These are phyloP conservation scores for Drosophila navojoa DNA, from an alignment of 1,140 invertebrate species.

Conservation along the genomic window DNA sequence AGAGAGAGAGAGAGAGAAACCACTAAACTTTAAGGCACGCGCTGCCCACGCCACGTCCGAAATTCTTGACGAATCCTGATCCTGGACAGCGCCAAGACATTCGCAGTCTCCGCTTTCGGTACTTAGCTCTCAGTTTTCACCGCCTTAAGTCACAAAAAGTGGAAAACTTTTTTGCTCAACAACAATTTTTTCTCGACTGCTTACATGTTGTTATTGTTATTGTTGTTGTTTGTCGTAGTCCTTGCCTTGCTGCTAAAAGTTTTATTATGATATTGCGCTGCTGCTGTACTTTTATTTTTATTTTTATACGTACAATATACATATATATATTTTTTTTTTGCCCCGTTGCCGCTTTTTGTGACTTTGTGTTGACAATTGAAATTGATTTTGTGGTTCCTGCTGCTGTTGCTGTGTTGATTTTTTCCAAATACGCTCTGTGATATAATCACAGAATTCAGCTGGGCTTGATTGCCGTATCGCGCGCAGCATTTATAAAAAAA, in stretches of 20 bases:
- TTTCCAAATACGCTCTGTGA: constrained; percentile 46
- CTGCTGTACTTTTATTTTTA: constrained; percentile 24
- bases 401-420: constrained; percentile 63
- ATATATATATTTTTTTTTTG: too few relatives aligned
- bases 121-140: constrained; percentile 8
- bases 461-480: constrained; percentile 37
- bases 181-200: constrained; percentile 40
- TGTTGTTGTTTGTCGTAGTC: constrained; percentile 51
- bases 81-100: constrained; percentile 6
- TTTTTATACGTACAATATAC: background rate
- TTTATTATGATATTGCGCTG: constrained; percentile 74
- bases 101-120: constrained; percentile 14
- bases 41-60: constrained; percentile 36
- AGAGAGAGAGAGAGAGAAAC: constrained; percentile 33
- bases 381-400: constrained; percentile 75
- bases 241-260: constrained; percentile 70
- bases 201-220: constrained; percentile 37
- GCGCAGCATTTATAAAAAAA: constrained; percentile 17
- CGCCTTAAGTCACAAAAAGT: constrained; percentile 63
- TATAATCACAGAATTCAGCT: constrained; percentile 63
- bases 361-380: constrained; percentile 82
- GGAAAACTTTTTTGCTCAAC: constrained; percentile 62
- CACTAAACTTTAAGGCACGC: constrained; percentile 73
- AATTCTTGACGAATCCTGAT: constrained; percentile 16
- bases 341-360: constrained; percentile 56